These are phyloP conservation scores for Pollenia labialis DNA, from an alignment of 2,888 invertebrate genomes.

Conservation along the genomic window DNA sequence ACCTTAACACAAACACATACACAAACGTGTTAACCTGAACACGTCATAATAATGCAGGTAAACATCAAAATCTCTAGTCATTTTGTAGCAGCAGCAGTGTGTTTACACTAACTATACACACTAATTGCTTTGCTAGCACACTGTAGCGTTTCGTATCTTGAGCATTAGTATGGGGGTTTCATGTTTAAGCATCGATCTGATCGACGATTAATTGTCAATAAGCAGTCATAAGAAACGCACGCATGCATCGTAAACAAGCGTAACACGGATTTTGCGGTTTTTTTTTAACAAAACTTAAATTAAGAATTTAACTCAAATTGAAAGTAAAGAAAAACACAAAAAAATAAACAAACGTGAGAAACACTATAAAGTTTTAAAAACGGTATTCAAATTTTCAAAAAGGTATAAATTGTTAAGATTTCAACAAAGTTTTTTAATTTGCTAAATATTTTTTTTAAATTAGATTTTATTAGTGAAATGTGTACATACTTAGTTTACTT, in stretches of 20 bases:
- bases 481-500: not conserved
- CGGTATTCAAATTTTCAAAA: not conserved
- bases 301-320: not conserved
- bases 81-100: not conserved
- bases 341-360: slow-evolving; percentile 15
- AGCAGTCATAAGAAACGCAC: slow-evolving; percentile 60
- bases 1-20: not conserved
- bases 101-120: not conserved
- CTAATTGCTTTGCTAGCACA: not conserved
- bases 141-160: not conserved
- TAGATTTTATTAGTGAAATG: not conserved
- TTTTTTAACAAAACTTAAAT: slow-evolving; percentile 11
- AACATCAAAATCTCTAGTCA: too few relatives aligned
- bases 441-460: not conserved
- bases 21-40: not conserved
- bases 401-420: slow-evolving; percentile 2
- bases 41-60: too few relatives aligned
- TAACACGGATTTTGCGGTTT: slow-evolving; percentile 8
- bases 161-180: slow-evolving; percentile 27
- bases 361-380: slow-evolving; percentile 12
- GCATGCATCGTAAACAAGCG: slow-evolving; percentile 58
- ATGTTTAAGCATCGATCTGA: slow-evolving; percentile 49
- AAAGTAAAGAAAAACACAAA: slow-evolving; percentile 10
- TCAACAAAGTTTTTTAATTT: slow-evolving; percentile 10
- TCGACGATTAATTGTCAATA: slow-evolving; percentile 55